These are phyloP conservation scores for Girardia tigrina DNA, from an alignment of 2,888 invertebrate genomes.

Conservation along the genomic window DNA sequence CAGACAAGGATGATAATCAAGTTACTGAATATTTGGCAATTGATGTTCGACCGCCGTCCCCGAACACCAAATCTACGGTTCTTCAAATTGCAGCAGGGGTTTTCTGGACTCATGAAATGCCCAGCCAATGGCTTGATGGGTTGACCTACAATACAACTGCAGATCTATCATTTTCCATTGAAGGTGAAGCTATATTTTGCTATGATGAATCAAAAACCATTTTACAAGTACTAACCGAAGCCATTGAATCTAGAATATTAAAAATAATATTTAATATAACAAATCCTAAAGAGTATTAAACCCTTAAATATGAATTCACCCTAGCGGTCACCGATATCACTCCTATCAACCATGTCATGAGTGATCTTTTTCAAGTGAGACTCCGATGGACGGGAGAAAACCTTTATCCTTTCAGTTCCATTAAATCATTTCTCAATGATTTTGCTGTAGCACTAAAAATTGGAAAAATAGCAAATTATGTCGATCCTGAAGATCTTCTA, in stretches of 20 bases:
- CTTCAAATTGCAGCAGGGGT: constrained; percentile 6
- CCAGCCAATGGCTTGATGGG: constrained; percentile 1
- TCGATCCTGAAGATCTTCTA: not conserved
- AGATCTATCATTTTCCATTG: not conserved
- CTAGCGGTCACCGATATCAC: not conserved
- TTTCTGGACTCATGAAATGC: not conserved
- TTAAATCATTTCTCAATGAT: not conserved
- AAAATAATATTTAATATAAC: no score
- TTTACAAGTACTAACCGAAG: not conserved
- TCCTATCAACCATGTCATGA: not conserved
- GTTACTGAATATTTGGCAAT: not conserved
- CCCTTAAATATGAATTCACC: not conserved
- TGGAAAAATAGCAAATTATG: not conserved
- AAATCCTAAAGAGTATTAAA: no score
- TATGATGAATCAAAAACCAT: not conserved
- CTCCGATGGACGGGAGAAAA: not conserved
- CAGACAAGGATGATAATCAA: no score
- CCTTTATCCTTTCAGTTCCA: not conserved
- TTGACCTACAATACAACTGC: not conserved
- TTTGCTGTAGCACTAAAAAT: not conserved
- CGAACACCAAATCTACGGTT: not conserved
- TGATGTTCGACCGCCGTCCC: not conserved
- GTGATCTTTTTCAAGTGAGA: not conserved
- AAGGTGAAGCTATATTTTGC: not conserved
- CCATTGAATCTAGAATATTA: not conserved